Conservation (phyloP, 2,113 vertebrate species). For the human region DNA sequence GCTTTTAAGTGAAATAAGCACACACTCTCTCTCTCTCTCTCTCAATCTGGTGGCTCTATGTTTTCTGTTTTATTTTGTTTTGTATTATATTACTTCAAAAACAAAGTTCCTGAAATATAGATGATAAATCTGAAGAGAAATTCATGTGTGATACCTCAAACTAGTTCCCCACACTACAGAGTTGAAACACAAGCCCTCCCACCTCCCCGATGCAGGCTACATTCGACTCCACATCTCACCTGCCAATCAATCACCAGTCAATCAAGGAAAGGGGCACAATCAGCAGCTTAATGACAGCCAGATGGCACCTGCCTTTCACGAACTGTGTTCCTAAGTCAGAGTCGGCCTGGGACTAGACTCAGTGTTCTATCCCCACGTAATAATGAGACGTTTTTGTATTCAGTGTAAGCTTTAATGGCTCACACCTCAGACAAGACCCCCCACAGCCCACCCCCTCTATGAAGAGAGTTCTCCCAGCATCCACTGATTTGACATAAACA, state of each 20-base stretch:
- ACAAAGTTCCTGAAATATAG: slow-evolving; percentile 55
- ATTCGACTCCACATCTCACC: slow-evolving; percentile 63
- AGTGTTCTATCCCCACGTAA: slow-evolving; percentile 47
- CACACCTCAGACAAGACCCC: slow-evolving; percentile 56
- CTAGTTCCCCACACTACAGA: slow-evolving; percentile 51
- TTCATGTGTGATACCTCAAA: slow-evolving; percentile 46
- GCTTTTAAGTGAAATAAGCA: background rate
- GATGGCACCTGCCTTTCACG: slow-evolving; percentile 79
- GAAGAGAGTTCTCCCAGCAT: slow-evolving; percentile 50
- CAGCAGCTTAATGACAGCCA: slow-evolving; percentile 80
- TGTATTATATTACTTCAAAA: background rate
- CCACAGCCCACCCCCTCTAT: background rate
- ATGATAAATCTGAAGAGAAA: slow-evolving; percentile 38
- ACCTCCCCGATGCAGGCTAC: background rate
- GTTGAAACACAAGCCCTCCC: slow-evolving; percentile 42
- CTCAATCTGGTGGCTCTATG: background rate
- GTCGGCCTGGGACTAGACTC: slow-evolving; percentile 68
- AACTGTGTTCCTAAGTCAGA: slow-evolving; percentile 79
- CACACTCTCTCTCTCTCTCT: fast-evolving
- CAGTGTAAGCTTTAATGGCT: slow-evolving; percentile 59
- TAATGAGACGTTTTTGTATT: slow-evolving; percentile 81
- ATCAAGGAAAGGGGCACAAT: slow-evolving; percentile 71
- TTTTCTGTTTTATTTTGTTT: background rate
- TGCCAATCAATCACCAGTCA: slow-evolving; percentile 84
- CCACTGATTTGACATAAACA: background rate